Conservation (phyloP, 1,140 invertebrate species). For the Diachasmimorpha longicaudata region DNA sequence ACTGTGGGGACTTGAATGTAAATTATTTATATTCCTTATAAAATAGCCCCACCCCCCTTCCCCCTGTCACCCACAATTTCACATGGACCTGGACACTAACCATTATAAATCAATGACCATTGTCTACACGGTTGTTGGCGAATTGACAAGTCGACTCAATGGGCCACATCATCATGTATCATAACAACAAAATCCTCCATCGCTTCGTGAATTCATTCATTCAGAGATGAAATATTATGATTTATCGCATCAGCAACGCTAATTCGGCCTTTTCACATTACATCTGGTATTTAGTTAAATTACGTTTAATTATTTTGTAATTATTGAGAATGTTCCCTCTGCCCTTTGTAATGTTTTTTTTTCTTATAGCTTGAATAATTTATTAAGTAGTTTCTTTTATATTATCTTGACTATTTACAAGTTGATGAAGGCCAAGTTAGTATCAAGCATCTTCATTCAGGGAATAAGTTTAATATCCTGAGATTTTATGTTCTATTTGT, state of each 20-base stretch:
- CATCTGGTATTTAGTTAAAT: conserved; percentile 27
- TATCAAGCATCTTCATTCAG: neutral
- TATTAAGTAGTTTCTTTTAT: neutral
- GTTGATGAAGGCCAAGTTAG: conserved; percentile 40
- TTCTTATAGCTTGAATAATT: neutral
- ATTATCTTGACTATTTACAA: neutral
- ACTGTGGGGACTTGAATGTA: conserved; percentile 27
- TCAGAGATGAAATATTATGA: conserved; percentile 31
- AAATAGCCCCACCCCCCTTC: neutral
- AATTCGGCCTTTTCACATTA: conserved; percentile 49
- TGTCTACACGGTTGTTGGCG: conserved; percentile 12
- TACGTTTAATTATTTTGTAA: conserved; percentile 17
- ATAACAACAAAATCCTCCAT: conserved; percentile 37
- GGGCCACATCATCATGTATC: conserved; percentile 5
- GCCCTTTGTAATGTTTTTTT: neutral
- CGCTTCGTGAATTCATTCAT: conserved; percentile 45
- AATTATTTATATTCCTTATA: conserved; percentile 13
- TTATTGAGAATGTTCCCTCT: conserved; percentile 4
- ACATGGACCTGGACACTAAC: conserved; percentile 20
- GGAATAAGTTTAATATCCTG: neutral
- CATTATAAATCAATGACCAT: neutral
- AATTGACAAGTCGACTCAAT: conserved; percentile 21
- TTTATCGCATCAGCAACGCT: conserved; percentile 56
- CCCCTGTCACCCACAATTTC: neutral
- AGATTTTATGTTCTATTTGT: neutral